phyloP scores from a whole-genome alignment of 2,888 invertebrate species.

The Gari tellinella region DNA sequence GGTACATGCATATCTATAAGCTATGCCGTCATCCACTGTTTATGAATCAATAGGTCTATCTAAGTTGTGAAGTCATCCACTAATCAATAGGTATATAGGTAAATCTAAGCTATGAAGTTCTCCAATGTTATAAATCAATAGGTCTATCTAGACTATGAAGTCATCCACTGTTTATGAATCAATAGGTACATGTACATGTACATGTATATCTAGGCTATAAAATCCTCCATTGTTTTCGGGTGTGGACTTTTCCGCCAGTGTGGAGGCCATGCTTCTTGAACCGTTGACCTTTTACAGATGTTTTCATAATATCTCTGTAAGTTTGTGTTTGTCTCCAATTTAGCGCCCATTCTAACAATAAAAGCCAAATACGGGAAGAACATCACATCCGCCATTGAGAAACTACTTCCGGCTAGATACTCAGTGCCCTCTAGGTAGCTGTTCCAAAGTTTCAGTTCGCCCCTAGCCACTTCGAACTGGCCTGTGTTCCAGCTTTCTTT shows the following conservation, averaged over 20 bases:
- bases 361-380: conserved; percentile 25
- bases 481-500: conserved; percentile 34
- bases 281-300: conserved; percentile 55
- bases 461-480: conserved; percentile 13
- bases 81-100: too few relatives aligned
- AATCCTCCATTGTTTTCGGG: background rate
- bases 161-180: too few relatives aligned
- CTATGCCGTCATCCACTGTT: too few relatives aligned
- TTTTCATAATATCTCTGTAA: conserved; percentile 62
- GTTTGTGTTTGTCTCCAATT: conserved; percentile 43
- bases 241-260: conserved; percentile 67
- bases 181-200: too few relatives aligned
- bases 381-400: conserved; percentile 45
- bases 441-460: conserved; percentile 30
- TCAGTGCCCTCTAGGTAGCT: conserved; percentile 5
- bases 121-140: too few relatives aligned
- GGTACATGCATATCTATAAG: too few relatives aligned
- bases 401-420: conserved; percentile 28
- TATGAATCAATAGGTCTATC: too few relatives aligned
- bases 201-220: too few relatives aligned
- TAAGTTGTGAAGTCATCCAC: too few relatives aligned
- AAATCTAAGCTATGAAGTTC: too few relatives aligned
- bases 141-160: too few relatives aligned
- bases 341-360: conserved; percentile 56
- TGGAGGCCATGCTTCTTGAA: conserved; percentile 72